Percentiles rank a stretch among this genome's conserved stretches.
These are phyloP conservation scores for Adoxophyes honmai DNA, from an alignment of 1,140 invertebrate species.

Conservation along the genomic window DNA sequence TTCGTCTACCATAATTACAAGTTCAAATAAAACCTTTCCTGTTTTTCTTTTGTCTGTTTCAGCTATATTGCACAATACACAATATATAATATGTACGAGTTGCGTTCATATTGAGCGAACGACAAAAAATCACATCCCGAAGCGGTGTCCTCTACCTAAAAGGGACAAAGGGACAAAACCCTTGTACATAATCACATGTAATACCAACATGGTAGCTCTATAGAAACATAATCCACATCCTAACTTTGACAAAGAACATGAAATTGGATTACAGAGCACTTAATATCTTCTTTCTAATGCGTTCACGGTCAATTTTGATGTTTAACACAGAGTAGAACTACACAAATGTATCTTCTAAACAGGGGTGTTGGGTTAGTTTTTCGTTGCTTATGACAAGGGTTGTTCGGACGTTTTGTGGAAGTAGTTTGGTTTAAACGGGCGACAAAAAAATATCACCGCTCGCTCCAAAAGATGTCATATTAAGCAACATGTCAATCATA, in stretches of 20 bases:
- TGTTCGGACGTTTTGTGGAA: too few species aligned
- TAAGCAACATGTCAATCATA: conserved; percentile 76
- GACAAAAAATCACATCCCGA: conserved; percentile 16
- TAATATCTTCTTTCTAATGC: conserved; percentile 63
- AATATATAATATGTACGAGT: too few species aligned
- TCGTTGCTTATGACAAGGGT: neutral
- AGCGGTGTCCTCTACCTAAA: conserved; percentile 31
- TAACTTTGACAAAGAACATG: conserved; percentile 67
- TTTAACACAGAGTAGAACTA: conserved; percentile 17
- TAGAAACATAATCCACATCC: conserved; percentile 73
- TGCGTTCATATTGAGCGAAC: neutral
- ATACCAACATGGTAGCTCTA: conserved; percentile 52
- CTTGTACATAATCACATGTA: conserved; percentile 50
- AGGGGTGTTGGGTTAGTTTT: neutral
- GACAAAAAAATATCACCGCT: conserved; percentile 77
- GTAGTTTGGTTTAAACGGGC: conserved; percentile 32
- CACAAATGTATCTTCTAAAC: conserved; percentile 11
- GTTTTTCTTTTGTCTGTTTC: too few species aligned
- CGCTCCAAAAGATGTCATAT: conserved; percentile 74
- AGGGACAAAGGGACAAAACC: conserved; percentile 36
- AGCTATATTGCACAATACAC: too few species aligned
- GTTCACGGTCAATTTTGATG: conserved; percentile 36
- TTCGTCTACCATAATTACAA: neutral
- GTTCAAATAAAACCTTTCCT: too few species aligned
- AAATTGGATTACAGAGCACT: conserved; percentile 71